phyloP scores from a whole-genome alignment of 2,797 vertebrate genomes.

The Macrochelys suwanniensis region DNA sequence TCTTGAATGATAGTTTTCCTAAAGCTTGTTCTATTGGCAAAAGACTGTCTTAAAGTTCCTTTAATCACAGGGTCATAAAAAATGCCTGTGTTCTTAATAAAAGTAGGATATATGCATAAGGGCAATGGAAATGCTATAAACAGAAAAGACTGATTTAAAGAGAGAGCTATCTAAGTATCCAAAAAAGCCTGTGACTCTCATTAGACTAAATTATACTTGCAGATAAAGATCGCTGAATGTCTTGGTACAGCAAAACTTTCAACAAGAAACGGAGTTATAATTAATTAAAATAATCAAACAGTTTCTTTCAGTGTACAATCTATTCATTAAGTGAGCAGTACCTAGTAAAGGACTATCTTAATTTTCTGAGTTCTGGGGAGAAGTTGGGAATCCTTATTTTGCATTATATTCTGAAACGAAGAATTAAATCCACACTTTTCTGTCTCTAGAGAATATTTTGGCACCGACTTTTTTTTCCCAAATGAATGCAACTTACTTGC shows the following conservation, averaged over 20 bases:
- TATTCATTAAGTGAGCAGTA: not conserved
- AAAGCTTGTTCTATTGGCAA: not conserved
- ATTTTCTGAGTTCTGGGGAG: not conserved
- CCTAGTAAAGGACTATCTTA: not conserved
- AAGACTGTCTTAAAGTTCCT: not conserved
- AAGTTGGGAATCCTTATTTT: not conserved
- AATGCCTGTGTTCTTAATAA: not conserved
- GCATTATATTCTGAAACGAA: not conserved
- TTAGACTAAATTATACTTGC: not conserved
- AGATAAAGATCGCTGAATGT: not conserved
- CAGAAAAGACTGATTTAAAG: not conserved
- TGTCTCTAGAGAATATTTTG: not conserved
- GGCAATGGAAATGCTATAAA: not conserved
- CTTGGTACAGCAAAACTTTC: too few relatives aligned
- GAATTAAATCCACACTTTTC: not conserved
- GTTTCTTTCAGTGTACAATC: not conserved
- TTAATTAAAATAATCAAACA: not conserved
- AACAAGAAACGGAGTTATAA: fast-evolving
- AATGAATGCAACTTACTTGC: not conserved
- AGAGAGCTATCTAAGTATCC: not conserved
- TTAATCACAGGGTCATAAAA: not conserved
- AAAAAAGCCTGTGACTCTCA: not conserved
- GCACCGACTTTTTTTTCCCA: not conserved
- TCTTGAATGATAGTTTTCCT: not conserved
- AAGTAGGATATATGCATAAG: not conserved